phyloP scores from a whole-genome alignment of 2,888 invertebrate genomes.

The Drosophila monieri region DNA sequence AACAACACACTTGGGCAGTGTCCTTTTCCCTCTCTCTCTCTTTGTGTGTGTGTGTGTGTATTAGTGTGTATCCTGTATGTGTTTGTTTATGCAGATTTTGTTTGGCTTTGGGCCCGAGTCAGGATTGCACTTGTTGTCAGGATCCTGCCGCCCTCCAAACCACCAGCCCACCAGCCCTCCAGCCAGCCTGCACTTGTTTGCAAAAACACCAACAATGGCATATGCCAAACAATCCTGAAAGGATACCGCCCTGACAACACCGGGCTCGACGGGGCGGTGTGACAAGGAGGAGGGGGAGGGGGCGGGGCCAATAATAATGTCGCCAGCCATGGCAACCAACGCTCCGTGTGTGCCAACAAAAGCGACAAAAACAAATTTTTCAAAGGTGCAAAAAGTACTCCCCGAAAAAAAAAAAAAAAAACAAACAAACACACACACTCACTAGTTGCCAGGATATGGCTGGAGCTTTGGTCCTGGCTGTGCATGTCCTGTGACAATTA shows the following conservation, averaged over 20 bases:
- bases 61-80: constrained; percentile 7
- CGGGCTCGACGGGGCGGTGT: no score
- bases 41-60: constrained; percentile 9
- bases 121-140: constrained; percentile 24
- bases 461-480: not conserved
- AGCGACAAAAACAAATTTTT: constrained; percentile 31
- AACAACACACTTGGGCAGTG: constrained; percentile 23
- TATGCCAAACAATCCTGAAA: constrained; percentile 24
- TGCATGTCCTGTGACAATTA: constrained; percentile 42
- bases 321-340: constrained; percentile 58
- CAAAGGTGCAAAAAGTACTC: not conserved
- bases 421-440: not conserved
- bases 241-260: constrained; percentile 2
- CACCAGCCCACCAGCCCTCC: no score
- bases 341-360: constrained; percentile 43
- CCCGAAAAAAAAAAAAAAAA: not conserved
- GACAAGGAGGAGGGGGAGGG: no score
- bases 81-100: constrained; percentile 47
- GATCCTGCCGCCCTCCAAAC: not conserved
- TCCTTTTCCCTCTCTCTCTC: constrained; percentile 1
- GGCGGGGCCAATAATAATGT: constrained; percentile 50
- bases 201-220: constrained; percentile 36
- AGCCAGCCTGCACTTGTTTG: constrained; percentile 12
- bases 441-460: not conserved
- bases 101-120: constrained; percentile 25